These are phyloP conservation scores for Punctoribates punctum DNA, from an alignment of 2,888 invertebrate species.

Conservation along the genomic window DNA sequence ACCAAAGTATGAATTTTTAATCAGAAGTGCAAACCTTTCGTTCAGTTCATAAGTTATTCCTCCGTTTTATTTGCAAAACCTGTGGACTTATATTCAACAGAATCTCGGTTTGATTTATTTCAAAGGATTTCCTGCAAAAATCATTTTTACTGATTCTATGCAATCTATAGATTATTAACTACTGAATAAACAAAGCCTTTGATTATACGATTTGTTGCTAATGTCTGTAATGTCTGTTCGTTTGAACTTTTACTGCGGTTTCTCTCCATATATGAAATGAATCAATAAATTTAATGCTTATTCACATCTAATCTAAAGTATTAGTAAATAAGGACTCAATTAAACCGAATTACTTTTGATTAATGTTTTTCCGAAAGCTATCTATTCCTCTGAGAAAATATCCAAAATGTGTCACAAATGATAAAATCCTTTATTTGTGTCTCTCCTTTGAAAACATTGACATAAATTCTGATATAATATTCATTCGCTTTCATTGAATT, in stretches of 20 bases:
- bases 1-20: not conserved
- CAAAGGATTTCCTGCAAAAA: conserved; percentile 8
- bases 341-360: not conserved
- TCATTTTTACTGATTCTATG: not conserved
- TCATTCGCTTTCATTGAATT: not conserved
- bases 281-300: not conserved
- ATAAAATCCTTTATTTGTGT: not conserved
- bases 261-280: not conserved
- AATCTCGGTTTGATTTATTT: not conserved
- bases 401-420: not conserved
- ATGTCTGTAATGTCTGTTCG: not conserved
- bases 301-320: not conserved
- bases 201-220: not conserved
- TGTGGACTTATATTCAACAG: not conserved
- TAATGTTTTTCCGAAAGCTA: not conserved
- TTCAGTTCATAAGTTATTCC: too few species aligned
- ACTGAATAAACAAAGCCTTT: not conserved
- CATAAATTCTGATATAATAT: conserved; percentile 17
- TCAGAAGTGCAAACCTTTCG: conserved; percentile 1
- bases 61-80: not conserved
- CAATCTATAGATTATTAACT: not conserved
- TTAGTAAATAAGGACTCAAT: not conserved
- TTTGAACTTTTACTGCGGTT: not conserved
- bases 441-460: conserved; percentile 7
- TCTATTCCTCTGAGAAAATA: not conserved